Evolutionary conservation across 2,113 vertebrate genomes (phyloP).

Genomic region (Cervus canadensis): DNA sequence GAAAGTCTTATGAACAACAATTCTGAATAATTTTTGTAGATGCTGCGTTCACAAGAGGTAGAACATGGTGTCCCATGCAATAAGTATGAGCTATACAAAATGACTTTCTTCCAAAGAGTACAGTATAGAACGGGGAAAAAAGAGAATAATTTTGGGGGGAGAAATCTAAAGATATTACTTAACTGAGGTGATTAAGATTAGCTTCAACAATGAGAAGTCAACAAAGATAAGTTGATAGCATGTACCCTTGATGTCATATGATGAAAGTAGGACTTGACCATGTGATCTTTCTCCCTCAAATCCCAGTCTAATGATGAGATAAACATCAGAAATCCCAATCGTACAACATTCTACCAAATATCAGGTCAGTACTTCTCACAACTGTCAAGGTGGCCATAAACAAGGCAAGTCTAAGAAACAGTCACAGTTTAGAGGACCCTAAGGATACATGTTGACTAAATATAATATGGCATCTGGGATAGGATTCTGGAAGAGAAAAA

Average conservation of each 20-base stretch:
- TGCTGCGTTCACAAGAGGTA: not conserved
- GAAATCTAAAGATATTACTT: not conserved
- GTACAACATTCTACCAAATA: not conserved
- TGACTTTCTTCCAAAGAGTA: not conserved
- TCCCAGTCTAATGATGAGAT: not conserved
- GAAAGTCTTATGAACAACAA: not conserved
- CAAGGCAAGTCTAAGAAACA: not conserved
- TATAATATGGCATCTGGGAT: not conserved
- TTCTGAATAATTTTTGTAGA: not conserved
- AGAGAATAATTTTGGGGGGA: not conserved
- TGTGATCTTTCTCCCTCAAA: not conserved
- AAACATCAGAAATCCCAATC: not conserved
- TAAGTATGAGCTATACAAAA: not conserved
- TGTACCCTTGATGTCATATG: not conserved
- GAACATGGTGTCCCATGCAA: rapidly evolving
- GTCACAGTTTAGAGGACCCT: not conserved
- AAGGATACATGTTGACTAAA: not conserved
- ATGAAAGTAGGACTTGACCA: not conserved
- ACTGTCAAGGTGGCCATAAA: not conserved
- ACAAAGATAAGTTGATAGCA: not conserved
- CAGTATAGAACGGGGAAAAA: not conserved
- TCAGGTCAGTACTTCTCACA: not conserved
- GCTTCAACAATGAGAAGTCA: no score
- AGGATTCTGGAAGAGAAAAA: not conserved
- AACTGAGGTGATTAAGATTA: not conserved